Percentiles rank a stretch among this genome's conserved stretches.
These are phyloP conservation scores for Parnassius orleans DNA, from an alignment of 2,888 invertebrate genomes.

Conservation along the genomic window DNA sequence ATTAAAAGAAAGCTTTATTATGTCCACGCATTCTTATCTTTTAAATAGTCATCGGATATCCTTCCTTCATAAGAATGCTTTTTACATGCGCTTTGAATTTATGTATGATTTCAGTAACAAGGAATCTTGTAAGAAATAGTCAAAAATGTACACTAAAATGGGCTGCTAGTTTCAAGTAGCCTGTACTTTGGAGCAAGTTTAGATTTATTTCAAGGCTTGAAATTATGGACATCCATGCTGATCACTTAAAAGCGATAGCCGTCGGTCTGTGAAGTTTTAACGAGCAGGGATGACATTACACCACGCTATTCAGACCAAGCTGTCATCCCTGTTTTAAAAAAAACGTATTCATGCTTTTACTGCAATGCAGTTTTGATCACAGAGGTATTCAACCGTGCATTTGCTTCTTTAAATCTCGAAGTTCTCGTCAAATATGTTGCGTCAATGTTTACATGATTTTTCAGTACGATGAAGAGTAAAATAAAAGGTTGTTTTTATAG, in stretches of 20 bases:
- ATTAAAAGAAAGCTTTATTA: too few species aligned
- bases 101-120: too few species aligned
- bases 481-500: neutral
- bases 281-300: neutral
- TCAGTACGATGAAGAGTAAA: neutral
- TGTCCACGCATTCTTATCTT: too few species aligned
- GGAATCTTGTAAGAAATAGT: too few species aligned
- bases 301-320: neutral
- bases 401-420: neutral
- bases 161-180: too few species aligned
- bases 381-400: neutral
- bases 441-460: neutral
- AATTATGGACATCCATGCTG: neutral
- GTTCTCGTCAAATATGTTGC: neutral
- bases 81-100: too few species aligned
- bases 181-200: too few species aligned
- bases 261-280: conserved; percentile 10
- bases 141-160: too few species aligned
- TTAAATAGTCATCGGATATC: too few species aligned
- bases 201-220: too few species aligned
- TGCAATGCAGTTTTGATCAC: neutral
- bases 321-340: neutral
- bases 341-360: neutral
- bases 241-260: neutral
- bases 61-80: too few species aligned